Evolutionary conservation across 2,113 vertebrate genomes (phyloP).

Genomic region (Charadrius vociferus): DNA sequence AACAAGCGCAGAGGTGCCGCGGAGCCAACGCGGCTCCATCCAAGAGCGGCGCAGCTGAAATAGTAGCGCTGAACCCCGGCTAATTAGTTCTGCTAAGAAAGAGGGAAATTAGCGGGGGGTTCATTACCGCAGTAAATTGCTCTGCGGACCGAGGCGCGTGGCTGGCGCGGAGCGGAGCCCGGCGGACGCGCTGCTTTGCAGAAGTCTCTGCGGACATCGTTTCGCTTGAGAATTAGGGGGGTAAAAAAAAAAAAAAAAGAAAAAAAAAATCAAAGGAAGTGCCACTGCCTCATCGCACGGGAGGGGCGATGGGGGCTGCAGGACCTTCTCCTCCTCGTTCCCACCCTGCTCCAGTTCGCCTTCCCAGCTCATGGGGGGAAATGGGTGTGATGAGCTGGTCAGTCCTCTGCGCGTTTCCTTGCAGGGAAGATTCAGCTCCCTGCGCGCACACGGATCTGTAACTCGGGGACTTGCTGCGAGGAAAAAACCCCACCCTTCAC

Average conservation of each 20-base stretch:
- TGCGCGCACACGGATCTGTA: background rate
- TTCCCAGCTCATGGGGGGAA: background rate
- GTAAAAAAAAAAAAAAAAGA: no score
- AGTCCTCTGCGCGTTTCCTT: rapidly evolving
- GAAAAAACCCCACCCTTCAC: background rate
- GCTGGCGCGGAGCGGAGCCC: background rate
- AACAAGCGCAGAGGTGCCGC: rapidly evolving
- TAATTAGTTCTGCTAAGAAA: constrained; percentile 34
- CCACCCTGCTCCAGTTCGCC: background rate
- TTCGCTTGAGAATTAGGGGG: background rate
- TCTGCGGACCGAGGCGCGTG: background rate
- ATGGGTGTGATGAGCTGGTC: background rate
- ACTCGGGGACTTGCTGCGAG: background rate
- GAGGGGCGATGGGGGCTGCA: background rate
- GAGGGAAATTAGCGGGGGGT: background rate
- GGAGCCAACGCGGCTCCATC: background rate
- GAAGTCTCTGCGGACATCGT: rapidly evolving
- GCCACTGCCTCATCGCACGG: rapidly evolving
- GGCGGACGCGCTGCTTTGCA: rapidly evolving
- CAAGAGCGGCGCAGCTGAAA: background rate
- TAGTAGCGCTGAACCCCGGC: background rate
- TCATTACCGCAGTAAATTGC: background rate
- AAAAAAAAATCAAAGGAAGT: rapidly evolving
- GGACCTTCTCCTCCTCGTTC: background rate
- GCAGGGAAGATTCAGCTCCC: background rate